Conservation (phyloP, 1,140 invertebrate genomes). For the Camponotus pennsylvanicus region DNA sequence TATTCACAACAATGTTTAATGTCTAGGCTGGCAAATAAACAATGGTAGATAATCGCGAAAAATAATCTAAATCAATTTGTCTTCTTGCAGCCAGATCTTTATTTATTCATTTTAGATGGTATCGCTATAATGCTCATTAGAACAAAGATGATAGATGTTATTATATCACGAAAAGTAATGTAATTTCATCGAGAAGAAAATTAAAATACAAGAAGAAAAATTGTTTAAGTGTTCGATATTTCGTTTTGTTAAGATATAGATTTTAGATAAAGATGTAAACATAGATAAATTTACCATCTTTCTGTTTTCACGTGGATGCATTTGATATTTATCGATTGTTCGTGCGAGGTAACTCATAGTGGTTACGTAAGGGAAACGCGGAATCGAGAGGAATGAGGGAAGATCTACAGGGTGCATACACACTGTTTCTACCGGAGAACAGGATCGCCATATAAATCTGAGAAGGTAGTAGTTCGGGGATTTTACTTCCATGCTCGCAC, state of each 20-base stretch:
- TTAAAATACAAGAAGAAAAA: neutral
- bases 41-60: conserved; percentile 15
- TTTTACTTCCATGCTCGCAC: conserved; percentile 61
- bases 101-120: neutral
- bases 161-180: neutral
- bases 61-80: conserved; percentile 12
- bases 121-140: neutral
- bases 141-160: neutral
- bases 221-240: neutral
- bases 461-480: conserved; percentile 30
- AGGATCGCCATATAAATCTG: conserved; percentile 57
- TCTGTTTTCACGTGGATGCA: conserved; percentile 20
- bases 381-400: neutral
- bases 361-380: conserved; percentile 19
- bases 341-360: neutral
- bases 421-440: conserved; percentile 49
- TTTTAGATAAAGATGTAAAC: conserved; percentile 8
- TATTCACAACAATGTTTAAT: conserved; percentile 47
- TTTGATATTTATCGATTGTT: conserved; percentile 36
- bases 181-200: neutral
- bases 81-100: neutral
- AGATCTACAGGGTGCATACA: conserved; percentile 39
- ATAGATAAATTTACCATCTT: neutral
- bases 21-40: neutral
- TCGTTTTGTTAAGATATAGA: neutral